Conservation (phyloP, 1,140 invertebrate genomes). For the Harlomillsia oculata region DNA sequence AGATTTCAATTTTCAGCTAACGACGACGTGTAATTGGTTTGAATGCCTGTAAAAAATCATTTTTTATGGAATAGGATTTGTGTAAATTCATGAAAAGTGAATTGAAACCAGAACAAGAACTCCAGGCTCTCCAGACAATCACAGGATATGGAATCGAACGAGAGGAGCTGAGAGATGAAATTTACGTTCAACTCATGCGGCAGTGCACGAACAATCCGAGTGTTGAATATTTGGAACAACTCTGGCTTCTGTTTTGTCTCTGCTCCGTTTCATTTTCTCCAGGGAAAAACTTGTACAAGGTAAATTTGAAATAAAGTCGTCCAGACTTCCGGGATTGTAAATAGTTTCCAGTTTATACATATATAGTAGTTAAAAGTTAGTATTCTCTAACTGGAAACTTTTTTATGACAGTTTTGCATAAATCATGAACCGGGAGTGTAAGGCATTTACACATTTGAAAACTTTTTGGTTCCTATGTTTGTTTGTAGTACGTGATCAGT, state of each 20-base stretch:
- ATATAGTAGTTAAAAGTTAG: no score
- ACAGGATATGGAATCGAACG: conserved; percentile 76
- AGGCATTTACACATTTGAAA: neutral
- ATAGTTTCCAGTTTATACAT: no score
- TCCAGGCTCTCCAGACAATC: conserved; percentile 69
- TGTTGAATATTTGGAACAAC: conserved; percentile 58
- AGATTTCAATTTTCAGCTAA: conserved; percentile 36
- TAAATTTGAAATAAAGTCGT: conserved; percentile 37
- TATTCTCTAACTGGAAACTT: no score
- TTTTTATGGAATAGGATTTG: conserved; percentile 61
- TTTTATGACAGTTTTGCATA: no score
- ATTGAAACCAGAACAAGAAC: conserved; percentile 68
- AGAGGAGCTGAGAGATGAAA: conserved; percentile 79
- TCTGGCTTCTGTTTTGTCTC: conserved; percentile 78
- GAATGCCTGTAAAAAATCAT: neutral
- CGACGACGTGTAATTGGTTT: conserved; percentile 1
- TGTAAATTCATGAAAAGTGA: conserved; percentile 78
- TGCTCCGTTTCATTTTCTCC: conserved; percentile 85
- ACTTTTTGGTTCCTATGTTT: no score
- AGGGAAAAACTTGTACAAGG: conserved; percentile 71
- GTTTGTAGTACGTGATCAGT: conserved; percentile 58
- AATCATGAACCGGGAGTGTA: neutral
- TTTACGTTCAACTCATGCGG: conserved; percentile 76
- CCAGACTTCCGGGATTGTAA: neutral
- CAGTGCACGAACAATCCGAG: conserved; percentile 73